These are phyloP conservation scores for Pecten maximus DNA, from an alignment of 2,888 invertebrate genomes.

Conservation along the genomic window DNA sequence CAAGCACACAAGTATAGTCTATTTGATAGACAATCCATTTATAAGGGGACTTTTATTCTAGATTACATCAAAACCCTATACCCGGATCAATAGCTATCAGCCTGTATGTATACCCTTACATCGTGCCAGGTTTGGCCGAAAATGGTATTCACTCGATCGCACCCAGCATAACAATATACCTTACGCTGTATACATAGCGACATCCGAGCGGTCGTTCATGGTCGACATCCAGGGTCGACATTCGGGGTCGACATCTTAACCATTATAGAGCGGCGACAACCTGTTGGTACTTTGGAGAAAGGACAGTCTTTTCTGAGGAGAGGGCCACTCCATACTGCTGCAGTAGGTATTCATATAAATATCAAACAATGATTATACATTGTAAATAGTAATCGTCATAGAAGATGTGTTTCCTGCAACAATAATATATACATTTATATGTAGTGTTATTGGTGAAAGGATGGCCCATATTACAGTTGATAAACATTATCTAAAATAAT, in stretches of 20 bases:
- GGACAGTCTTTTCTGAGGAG: background rate
- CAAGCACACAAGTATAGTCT: background rate
- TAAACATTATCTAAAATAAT: background rate
- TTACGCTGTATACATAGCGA: background rate
- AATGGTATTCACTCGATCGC: conserved; percentile 35
- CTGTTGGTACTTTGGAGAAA: background rate
- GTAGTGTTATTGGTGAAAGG: background rate
- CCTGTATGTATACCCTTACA: background rate
- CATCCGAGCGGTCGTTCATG: conserved; percentile 17
- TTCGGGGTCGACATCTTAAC: background rate
- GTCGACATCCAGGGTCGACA: background rate
- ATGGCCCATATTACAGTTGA: too few species aligned
- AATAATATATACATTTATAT: background rate
- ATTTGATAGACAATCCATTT: conserved; percentile 28
- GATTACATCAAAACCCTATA: conserved; percentile 20
- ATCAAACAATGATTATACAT: background rate
- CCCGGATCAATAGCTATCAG: conserved; percentile 8
- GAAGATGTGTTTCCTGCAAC: background rate
- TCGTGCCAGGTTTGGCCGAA: conserved; percentile 25
- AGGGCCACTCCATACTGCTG: background rate
- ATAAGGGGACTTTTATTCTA: background rate
- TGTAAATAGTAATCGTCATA: background rate
- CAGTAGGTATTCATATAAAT: background rate
- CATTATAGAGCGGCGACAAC: background rate
- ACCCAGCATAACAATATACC: conserved; percentile 4